Evolutionary conservation across 1,140 invertebrate species (phyloP).

Genomic region (Aphaenogaster floridana): DNA sequence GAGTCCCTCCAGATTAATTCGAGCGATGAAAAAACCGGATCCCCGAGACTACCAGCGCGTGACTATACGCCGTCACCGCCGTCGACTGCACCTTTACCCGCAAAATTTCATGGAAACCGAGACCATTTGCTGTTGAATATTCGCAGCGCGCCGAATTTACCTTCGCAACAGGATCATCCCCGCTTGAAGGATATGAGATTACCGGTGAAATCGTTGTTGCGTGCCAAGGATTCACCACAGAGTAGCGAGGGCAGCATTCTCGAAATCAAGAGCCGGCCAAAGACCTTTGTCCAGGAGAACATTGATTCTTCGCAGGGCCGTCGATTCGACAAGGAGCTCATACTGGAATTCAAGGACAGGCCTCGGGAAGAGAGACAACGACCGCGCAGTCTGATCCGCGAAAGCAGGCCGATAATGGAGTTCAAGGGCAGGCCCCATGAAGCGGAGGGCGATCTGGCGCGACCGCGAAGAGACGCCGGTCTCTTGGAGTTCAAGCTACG

Average conservation of each 20-base stretch:
- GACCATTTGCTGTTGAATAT: slow-evolving; percentile 92
- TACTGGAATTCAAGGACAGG: slow-evolving; percentile 91
- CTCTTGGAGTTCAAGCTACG: slow-evolving; percentile 84
- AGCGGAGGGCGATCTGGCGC: slow-evolving; percentile 77
- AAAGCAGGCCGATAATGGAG: slow-evolving; percentile 89
- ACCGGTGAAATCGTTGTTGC: slow-evolving; percentile 88
- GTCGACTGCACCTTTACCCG: slow-evolving; percentile 92
- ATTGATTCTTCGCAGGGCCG: slow-evolving; percentile 77
- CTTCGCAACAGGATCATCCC: slow-evolving; percentile 90
- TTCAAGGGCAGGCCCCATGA: slow-evolving; percentile 89
- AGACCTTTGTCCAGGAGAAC: slow-evolving; percentile 79
- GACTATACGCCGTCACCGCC: slow-evolving; percentile 92
- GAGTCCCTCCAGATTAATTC: slow-evolving; percentile 89
- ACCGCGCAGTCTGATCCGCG: slow-evolving; percentile 84
- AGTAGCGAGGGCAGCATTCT: slow-evolving; percentile 89
- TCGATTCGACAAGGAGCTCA: slow-evolving; percentile 88
- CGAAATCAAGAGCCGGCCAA: slow-evolving; percentile 89
- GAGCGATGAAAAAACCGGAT: slow-evolving; percentile 86
- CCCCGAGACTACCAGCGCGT: slow-evolving; percentile 83
- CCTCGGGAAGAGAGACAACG: slow-evolving; percentile 88
- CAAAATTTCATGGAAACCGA: slow-evolving; percentile 92
- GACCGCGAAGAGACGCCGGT: slow-evolving; percentile 78
- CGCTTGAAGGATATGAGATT: slow-evolving; percentile 91
- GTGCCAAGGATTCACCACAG: slow-evolving; percentile 88
- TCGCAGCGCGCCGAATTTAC: slow-evolving; percentile 92